Base-by-base conservation (phyloP, 2,888 invertebrate genomes). In the Mycogona germanica region DNA sequence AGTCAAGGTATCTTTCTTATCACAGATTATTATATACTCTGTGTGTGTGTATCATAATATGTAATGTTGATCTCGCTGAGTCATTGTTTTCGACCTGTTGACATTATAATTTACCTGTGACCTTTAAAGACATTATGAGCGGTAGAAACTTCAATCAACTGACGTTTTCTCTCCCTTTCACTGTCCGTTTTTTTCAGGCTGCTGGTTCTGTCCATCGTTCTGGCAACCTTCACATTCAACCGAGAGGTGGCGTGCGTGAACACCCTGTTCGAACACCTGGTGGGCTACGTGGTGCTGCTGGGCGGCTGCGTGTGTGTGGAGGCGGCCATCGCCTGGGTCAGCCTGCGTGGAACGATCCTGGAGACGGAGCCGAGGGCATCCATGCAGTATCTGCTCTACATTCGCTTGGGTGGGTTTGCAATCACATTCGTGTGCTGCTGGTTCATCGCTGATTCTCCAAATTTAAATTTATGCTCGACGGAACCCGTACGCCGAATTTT, bases 301-400 rank as follows among this genome's bases (percentile, higher is more conserved):
- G 69, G 72, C 26, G 68, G 76, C 72, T 68, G 69, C 55, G 58
- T 71, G 6, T 52, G 78, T 58, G 73, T 82, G 61, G 87, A 87
- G 70, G 73, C 79, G 57, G 75, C 76, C 62, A 81, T 87, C 63
- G 82, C 82, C 65, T 73, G 80, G 64, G 76, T 85, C 59, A 83
- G 86, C 58, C 78, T 84, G 72, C 75, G 84, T 59, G 87, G 87
- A 56, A 81, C 83, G 66, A 87, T 87, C 63, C 74, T 87, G 62
- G 80, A 85, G 65, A 80, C 81, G n/a, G 75, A 76, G 40, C 80
- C 80, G 12, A 74, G 87, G 55, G 74, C 79, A 61, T 77, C 81
- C 60, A 84, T 87, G 77, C 82, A 84, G 71, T 81, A 84, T 68
- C 76, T 87, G 63, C 79, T 87, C 63, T 87, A 87, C 72, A 71